These are phyloP conservation scores for Tiliqua scincoides DNA, from an alignment of 2,113 vertebrate species.

Conservation along the genomic window DNA sequence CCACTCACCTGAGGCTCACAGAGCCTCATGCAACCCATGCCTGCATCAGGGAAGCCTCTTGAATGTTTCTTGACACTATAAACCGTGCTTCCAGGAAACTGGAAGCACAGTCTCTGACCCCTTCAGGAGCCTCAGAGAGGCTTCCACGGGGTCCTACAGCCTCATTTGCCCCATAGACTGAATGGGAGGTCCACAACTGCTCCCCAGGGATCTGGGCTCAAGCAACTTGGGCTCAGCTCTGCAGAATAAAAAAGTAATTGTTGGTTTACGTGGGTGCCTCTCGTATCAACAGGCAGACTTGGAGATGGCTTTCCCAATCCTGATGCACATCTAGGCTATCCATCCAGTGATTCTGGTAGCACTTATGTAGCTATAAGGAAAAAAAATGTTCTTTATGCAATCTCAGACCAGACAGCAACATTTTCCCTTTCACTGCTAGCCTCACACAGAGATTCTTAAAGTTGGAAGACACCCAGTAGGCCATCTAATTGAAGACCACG, in stretches of 20 bases:
- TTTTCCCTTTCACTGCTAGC: background rate
- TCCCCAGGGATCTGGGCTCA: background rate
- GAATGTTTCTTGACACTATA: too few species aligned
- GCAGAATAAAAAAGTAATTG: background rate
- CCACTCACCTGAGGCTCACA: too few species aligned
- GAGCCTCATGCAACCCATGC: too few species aligned
- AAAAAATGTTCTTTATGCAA: background rate
- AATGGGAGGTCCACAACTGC: too few species aligned
- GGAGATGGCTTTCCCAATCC: background rate
- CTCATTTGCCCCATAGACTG: too few species aligned
- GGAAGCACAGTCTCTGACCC: too few species aligned
- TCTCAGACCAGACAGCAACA: background rate
- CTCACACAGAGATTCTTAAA: background rate
- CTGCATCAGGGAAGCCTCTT: too few species aligned
- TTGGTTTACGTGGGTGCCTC: background rate
- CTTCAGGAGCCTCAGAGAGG: too few species aligned
- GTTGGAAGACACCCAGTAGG: slow-evolving; percentile 31
- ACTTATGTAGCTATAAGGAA: background rate
- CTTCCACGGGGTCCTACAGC: too few species aligned
- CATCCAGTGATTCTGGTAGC: background rate
- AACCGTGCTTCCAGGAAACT: too few species aligned
- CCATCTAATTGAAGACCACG: slow-evolving; percentile 16
- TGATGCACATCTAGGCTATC: background rate
- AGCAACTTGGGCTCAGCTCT: background rate
- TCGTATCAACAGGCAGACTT: background rate